Evolutionary conservation across 1,140 invertebrate genomes (phyloP).

Genomic region (Lasioglossum baleicum): DNA sequence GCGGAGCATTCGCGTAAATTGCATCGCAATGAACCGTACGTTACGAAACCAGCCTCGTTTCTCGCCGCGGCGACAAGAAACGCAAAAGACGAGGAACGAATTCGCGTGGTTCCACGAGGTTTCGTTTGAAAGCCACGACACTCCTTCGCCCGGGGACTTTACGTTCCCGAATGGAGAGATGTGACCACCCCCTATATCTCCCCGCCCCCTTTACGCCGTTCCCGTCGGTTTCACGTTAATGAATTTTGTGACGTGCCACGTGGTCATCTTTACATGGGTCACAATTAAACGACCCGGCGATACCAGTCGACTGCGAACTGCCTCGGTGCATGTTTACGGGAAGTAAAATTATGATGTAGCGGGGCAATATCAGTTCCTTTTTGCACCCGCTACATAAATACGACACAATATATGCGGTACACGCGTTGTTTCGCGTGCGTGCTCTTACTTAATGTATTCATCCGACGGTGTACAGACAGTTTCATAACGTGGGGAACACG

Average conservation of each 20-base stretch:
- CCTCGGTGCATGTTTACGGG: not conserved
- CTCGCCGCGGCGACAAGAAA: not conserved
- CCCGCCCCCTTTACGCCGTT: not conserved
- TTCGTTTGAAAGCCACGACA: constrained; percentile 42
- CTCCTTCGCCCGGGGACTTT: constrained; percentile 35
- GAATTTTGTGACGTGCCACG: constrained; percentile 29
- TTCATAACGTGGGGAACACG: too few species aligned
- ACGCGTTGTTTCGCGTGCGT: not conserved
- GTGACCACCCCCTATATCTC: not conserved
- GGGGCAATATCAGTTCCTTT: not conserved
- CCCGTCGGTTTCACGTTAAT: not conserved
- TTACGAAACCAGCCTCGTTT: constrained; percentile 46
- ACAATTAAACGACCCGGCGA: not conserved
- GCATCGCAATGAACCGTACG: constrained; percentile 44
- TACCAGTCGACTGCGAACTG: too few species aligned
- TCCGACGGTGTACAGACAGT: too few species aligned
- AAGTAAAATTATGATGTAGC: not conserved
- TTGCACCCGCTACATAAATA: not conserved
- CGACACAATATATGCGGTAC: not conserved
- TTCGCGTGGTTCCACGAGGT: constrained; percentile 33
- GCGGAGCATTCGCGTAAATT: constrained; percentile 40
- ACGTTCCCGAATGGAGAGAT: constrained; percentile 10
- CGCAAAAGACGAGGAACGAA: not conserved
- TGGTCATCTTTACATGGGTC: not conserved
- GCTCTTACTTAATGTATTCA: not conserved